These are phyloP conservation scores for Parthenolecanium corni DNA, from an alignment of 2,888 invertebrate genomes.

Conservation along the genomic window DNA sequence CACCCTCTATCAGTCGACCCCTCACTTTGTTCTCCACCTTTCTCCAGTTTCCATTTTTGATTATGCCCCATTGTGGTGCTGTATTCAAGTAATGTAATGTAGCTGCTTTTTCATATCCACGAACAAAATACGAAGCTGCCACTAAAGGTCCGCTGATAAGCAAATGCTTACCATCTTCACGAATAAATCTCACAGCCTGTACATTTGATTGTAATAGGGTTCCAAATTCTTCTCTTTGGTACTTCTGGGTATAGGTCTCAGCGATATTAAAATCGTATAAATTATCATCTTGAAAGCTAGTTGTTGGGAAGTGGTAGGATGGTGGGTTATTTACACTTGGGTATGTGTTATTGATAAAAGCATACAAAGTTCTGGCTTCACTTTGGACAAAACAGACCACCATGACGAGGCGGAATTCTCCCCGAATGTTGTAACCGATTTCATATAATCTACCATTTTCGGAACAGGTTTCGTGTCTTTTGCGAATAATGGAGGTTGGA, in stretches of 20 bases:
- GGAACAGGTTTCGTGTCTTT: not conserved
- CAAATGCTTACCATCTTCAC: conserved; percentile 32
- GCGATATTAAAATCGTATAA: not conserved
- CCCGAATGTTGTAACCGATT: not conserved
- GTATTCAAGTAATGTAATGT: conserved; percentile 53
- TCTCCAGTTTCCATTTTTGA: conserved; percentile 50
- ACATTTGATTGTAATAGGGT: conserved; percentile 37
- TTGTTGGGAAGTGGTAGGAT: not conserved
- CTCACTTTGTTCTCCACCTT: conserved; percentile 33
- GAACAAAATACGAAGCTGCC: conserved; percentile 51
- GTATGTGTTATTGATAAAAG: not conserved
- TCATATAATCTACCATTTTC: not conserved
- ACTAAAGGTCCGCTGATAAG: conserved; percentile 50
- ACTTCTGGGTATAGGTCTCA: not conserved
- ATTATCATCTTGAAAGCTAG: not conserved
- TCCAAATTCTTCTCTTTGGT: conserved; percentile 33
- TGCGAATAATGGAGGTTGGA: not conserved
- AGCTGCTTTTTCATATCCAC: conserved; percentile 46
- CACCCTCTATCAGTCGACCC: not conserved
- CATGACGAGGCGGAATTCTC: not conserved
- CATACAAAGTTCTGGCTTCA: not conserved
- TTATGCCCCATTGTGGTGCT: conserved; percentile 54
- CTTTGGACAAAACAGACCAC: not conserved
- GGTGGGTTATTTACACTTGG: not conserved
- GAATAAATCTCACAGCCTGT: conserved; percentile 42